These are phyloP conservation scores for Melanotaenia maccullochi DNA, from an alignment of 2,797 vertebrate genomes.

Conservation along the genomic window DNA sequence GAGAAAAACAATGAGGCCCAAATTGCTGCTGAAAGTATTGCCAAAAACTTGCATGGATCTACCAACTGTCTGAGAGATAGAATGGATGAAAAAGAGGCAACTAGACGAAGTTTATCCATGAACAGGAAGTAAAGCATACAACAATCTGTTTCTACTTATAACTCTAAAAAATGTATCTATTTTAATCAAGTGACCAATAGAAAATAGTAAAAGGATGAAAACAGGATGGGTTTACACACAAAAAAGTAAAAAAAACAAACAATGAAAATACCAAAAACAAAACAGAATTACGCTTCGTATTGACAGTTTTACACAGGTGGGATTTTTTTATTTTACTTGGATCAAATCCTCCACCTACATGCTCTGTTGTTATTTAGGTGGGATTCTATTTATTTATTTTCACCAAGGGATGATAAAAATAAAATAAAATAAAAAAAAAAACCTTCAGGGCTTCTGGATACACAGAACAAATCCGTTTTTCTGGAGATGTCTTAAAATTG, in stretches of 20 bases:
- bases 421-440: background rate
- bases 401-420: background rate
- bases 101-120: background rate
- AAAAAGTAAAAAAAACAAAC: background rate
- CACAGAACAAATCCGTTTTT: constrained; percentile 9
- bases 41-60: background rate
- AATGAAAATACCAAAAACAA: background rate
- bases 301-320: background rate
- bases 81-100: background rate
- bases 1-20: constrained; percentile 4
- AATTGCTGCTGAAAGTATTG: background rate
- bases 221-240: background rate
- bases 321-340: background rate
- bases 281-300: background rate
- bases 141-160: background rate
- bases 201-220: background rate
- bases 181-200: background rate
- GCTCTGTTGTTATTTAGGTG: background rate
- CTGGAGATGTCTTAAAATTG: constrained; percentile 11
- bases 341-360: background rate
- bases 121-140: background rate
- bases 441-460: background rate
- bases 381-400: constrained; percentile 12
- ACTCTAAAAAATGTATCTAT: background rate
- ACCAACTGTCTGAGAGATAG: background rate